Evolutionary conservation across 2,797 vertebrate genomes (phyloP), one percentile per base, ranked within the genome.

Genomic region (Telmatherina bonti): DNA sequence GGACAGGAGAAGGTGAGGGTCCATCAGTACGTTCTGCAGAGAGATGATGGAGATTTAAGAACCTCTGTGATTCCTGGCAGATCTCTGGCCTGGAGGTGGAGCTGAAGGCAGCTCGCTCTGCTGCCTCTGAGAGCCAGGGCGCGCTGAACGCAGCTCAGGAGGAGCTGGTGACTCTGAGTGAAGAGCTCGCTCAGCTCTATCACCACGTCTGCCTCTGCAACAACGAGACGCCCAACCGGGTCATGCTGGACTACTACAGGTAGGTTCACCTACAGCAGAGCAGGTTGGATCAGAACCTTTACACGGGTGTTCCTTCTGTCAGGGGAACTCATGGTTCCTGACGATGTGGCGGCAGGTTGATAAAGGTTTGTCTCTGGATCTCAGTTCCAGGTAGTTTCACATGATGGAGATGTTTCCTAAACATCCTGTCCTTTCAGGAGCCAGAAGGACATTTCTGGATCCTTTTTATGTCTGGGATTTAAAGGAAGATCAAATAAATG

Each of bases 141-240:
- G 96, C 96, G 9, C 89, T 99, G 78, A 96, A 94, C 52, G 93
- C 94, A 1, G 96, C 96, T 61, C 97, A 99, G 86, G 98, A 99
- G 0, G 97, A 99, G 90, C 85, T 99, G 90, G 96, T 97, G 81
- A 96, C 92, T 0, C 96, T 99, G 61, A 99, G 97, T 0, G 98
- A 99, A 88, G 98, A 99, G 81, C 92, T 99, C 7, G 97, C 97
- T 11, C 97, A 98, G 90, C 96, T 99, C 36, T 99, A 99, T 86
- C 96, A 99, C 84, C 98, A 99, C 0, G 96, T 99, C 43, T 99
- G 97, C 91, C 90, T 99, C 71, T 98, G 97, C 92, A 99, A 99
- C 88, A 97, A 99, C 0, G 97, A 99, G 92, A 99, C 97, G 0
- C 98, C 98, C 5, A 97, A 97, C 88, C 95, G 97, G 11, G 96